Percentiles rank a stretch among this genome's conserved stretches.
These are phyloP conservation scores for Drosophila villosipedis DNA, from an alignment of 2,888 invertebrate species.

Conservation along the genomic window DNA sequence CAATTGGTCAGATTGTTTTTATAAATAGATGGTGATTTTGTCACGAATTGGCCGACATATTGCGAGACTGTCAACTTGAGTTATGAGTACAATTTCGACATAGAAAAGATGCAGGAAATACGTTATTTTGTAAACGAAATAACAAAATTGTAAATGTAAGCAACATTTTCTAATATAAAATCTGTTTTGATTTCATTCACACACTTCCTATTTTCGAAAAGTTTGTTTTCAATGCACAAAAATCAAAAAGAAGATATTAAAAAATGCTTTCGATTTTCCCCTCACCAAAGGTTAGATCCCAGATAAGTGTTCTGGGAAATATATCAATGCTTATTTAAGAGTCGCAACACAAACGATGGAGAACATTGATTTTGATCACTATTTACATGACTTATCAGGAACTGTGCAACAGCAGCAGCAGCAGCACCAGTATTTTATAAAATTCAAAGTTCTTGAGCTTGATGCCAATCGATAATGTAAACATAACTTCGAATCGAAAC, in stretches of 20 bases:
- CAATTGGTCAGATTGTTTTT: constrained; percentile 53
- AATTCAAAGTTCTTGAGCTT: constrained; percentile 57
- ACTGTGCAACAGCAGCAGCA: constrained; percentile 24
- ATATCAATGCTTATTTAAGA: constrained; percentile 37
- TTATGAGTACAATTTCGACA: constrained; percentile 23
- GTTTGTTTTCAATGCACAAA: neutral
- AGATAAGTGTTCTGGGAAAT: constrained; percentile 36
- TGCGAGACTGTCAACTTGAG: constrained; percentile 26
- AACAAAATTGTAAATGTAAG: neutral
- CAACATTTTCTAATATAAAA: neutral
- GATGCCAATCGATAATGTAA: constrained; percentile 56
- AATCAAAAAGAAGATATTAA: neutral
- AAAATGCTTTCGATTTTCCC: neutral
- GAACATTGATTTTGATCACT: constrained; percentile 22
- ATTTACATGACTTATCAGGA: constrained; percentile 50
- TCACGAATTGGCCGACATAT: constrained; percentile 54
- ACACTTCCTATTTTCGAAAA: neutral
- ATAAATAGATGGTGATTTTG: constrained; percentile 66
- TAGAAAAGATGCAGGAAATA: constrained; percentile 12
- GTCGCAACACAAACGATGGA: constrained; percentile 30
- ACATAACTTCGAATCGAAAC: constrained; percentile 37
- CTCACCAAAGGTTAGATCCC: constrained; percentile 35
- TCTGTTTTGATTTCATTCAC: neutral
- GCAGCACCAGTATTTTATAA: constrained; percentile 41
- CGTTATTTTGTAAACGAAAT: neutral